Percentiles rank a stretch among this genome's conserved stretches.
These are phyloP conservation scores for Mnemiopsis leidyi DNA, from an alignment of 37 sponge, comb jelly and placozoan genomes.

Conservation along the genomic window DNA sequence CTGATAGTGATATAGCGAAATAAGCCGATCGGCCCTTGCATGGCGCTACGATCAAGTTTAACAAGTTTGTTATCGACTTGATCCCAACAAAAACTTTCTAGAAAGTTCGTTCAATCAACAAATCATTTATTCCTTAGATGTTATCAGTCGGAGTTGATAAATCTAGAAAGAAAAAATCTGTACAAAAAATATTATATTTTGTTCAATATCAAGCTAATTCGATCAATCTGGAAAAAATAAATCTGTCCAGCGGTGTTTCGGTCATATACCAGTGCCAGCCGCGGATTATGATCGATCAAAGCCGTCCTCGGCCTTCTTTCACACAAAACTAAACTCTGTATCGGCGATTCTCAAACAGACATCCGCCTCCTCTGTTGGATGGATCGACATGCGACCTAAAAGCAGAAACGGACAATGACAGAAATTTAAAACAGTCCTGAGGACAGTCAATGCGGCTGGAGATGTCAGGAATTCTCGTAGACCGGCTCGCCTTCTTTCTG, in stretches of 20 bases:
- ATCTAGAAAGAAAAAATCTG: too few relatives aligned
- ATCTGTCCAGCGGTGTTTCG: neutral
- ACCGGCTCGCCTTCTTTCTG: slow-evolving; percentile 35
- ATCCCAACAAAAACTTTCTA: neutral
- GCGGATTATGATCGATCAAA: neutral
- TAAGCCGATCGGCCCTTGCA: neutral
- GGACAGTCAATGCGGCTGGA: too few relatives aligned
- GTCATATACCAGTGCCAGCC: too few relatives aligned
- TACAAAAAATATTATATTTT: neutral
- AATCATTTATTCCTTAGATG: too few relatives aligned
- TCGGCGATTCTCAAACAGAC: neutral
- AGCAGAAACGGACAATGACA: neutral
- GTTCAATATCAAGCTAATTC: neutral
- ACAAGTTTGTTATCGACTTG: neutral
- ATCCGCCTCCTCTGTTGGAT: neutral
- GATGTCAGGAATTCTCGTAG: slow-evolving; percentile 14
- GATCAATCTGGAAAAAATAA: neutral
- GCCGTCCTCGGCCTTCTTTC: neutral
- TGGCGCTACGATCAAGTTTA: neutral
- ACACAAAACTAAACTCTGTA: neutral
- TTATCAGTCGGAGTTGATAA: too few relatives aligned
- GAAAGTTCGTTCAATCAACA: neutral
- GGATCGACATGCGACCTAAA: neutral
- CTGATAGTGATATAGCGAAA: neutral
- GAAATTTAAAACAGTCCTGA: neutral